phyloP scores from a whole-genome alignment of 2,888 invertebrate species.

The Drosophila paracracens region DNA sequence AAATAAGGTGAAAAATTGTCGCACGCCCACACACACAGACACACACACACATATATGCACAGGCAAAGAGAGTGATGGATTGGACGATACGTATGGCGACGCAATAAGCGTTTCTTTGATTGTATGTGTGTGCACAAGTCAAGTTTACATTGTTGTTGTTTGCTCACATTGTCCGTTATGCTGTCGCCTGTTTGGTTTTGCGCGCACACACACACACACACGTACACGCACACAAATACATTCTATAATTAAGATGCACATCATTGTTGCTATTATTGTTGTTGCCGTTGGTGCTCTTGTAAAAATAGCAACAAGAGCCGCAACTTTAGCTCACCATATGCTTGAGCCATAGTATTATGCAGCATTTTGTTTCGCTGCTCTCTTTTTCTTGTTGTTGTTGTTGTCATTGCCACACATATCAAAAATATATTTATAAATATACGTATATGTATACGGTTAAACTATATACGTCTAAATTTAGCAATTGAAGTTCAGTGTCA shows the following conservation, averaged over 20 bases:
- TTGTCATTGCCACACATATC: constrained; percentile 20
- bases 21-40: constrained; percentile 40
- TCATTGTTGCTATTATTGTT: constrained; percentile 38
- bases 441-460: neutral
- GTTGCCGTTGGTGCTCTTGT: constrained; percentile 9
- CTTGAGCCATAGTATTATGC: constrained; percentile 43
- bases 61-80: neutral
- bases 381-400: constrained; percentile 17
- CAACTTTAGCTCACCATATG: constrained; percentile 57
- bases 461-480: constrained; percentile 2
- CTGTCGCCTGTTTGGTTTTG: constrained; percentile 32
- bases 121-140: constrained; percentile 27
- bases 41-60: neutral
- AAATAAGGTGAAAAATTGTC: constrained; percentile 43
- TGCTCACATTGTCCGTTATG: constrained; percentile 42
- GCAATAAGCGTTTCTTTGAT: constrained; percentile 52
- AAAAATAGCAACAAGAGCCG: constrained; percentile 33
- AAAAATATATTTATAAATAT: neutral
- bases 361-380: constrained; percentile 26
- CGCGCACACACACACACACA: constrained; percentile 20
- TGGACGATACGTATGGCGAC: constrained; percentile 48
- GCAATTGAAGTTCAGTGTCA: constrained; percentile 73
- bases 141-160: constrained; percentile 41
- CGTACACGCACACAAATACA: constrained; percentile 21
- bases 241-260: constrained; percentile 42